Conservation (phyloP, 2,113 vertebrate species). For the Dendrocopos noguchii region DNA sequence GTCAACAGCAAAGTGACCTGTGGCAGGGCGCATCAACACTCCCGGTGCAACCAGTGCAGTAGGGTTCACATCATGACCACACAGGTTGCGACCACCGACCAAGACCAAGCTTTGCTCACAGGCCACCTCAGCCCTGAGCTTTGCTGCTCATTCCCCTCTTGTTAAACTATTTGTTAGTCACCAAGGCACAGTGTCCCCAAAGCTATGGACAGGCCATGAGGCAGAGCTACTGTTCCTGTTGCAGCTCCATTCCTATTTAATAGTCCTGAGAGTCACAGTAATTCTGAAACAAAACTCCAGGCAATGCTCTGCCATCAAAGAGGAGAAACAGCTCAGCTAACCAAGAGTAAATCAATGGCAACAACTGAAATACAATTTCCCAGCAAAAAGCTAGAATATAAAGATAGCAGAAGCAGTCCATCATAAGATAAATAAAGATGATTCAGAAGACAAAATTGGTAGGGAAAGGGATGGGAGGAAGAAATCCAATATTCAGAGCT, state of each 20-base stretch:
- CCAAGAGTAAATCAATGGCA: background rate
- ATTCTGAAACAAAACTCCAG: background rate
- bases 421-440: background rate
- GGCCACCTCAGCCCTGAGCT: background rate
- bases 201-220: background rate
- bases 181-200: background rate
- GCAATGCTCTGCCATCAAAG: background rate
- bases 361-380: background rate
- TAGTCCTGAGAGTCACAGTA: background rate
- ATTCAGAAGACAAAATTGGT: background rate
- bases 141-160: background rate
- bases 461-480: background rate
- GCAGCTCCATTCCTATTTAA: background rate
- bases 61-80: accelerated
- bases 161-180: background rate
- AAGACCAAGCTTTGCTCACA: background rate
- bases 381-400: background rate
- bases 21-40: background rate
- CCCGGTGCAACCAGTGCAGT: background rate
- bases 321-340: background rate
- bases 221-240: background rate
- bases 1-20: background rate
- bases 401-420: background rate
- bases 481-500: background rate
- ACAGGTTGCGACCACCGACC: accelerated